These are phyloP conservation scores for Brachionichthys hirsutus DNA, from an alignment of 2,113 vertebrate genomes.

Conservation along the genomic window DNA sequence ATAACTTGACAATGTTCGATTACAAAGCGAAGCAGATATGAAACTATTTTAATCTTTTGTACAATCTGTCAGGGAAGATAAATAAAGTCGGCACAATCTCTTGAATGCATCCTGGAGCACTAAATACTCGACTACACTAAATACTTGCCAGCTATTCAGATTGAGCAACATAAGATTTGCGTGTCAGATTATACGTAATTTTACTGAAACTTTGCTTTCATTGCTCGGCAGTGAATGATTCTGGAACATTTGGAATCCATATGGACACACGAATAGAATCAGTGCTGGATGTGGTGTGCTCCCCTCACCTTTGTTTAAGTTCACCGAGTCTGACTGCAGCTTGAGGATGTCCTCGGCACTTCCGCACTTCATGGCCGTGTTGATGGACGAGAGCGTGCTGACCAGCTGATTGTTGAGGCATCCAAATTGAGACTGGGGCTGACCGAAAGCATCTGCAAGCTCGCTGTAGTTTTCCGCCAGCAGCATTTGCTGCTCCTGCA, in stretches of 20 bases:
- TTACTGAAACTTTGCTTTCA: conserved; percentile 7
- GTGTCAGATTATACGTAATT: not conserved
- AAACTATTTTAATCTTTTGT: not conserved
- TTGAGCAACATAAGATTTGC: not conserved
- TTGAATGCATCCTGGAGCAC: not conserved
- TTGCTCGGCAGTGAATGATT: conserved; percentile 2
- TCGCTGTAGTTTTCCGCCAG: conserved; percentile 95
- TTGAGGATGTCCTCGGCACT: conserved; percentile 81
- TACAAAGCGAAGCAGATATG: not conserved
- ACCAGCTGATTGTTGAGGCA: conserved; percentile 94
- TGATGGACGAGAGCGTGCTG: conserved; percentile 91
- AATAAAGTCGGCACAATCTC: not conserved
- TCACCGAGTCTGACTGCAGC: conserved; percentile 50
- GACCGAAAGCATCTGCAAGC: conserved; percentile 91
- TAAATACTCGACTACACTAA: not conserved
- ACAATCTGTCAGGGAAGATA: not conserved
- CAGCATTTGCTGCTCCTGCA: conserved; percentile 92
- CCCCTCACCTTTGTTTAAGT: conserved; percentile 60
- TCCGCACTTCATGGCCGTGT: conserved; percentile 87
- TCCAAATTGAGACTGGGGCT: conserved; percentile 91
- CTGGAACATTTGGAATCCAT: not conserved
- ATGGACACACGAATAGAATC: not conserved
- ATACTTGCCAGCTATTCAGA: not conserved
- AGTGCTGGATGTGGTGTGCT: not conserved
- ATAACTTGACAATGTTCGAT: not conserved